Conservation (phyloP, 2,797 vertebrate genomes). For the Rhincodon typus region DNA sequence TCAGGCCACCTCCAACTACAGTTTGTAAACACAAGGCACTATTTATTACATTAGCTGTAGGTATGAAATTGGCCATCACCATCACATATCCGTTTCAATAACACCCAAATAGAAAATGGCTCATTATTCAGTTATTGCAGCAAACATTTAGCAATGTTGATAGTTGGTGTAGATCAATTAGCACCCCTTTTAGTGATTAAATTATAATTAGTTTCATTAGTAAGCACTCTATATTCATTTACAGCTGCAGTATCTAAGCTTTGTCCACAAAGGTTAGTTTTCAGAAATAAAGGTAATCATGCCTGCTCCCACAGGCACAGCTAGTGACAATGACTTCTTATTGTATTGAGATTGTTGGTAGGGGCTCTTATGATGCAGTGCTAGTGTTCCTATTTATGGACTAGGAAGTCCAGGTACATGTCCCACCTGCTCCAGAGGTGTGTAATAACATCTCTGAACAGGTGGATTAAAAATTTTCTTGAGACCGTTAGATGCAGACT, state of each 20-base stretch:
- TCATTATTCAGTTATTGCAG: not conserved
- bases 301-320: not conserved
- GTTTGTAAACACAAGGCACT: not conserved
- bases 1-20: not conserved
- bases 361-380: no score
- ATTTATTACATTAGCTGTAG: not conserved
- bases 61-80: not conserved
- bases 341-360: not conserved
- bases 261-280: not conserved
- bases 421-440: no score
- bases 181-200: not conserved
- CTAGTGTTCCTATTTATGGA: no score
- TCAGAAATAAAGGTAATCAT: not conserved
- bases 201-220: not conserved
- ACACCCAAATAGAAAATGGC: not conserved
- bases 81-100: not conserved
- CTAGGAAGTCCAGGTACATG: no score
- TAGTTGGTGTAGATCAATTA: not conserved
- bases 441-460: no score
- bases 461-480: no score
- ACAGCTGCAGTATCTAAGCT: not conserved
- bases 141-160: not conserved
- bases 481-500: not conserved
- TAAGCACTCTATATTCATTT: not conserved
- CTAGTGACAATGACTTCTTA: not conserved